Conservation (phyloP, 2,797 vertebrate genomes). For the Pygocentrus nattereri region DNA sequence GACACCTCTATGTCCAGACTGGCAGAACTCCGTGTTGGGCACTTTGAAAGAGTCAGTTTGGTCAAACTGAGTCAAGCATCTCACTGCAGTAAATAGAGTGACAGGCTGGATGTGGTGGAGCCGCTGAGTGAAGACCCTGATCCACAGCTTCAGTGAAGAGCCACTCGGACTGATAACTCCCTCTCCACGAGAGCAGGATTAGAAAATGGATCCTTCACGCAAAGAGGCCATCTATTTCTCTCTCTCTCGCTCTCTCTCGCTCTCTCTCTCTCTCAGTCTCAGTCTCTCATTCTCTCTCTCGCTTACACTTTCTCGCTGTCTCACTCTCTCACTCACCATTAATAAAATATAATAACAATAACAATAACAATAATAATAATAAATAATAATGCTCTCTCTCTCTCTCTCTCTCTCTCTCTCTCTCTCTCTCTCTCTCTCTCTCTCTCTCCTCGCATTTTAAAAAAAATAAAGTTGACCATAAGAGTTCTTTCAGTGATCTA, state of each 20-base stretch:
- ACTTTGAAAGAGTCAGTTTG: neutral
- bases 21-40: no score
- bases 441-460: neutral
- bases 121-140: neutral
- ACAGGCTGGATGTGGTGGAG: neutral
- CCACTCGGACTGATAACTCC: conserved; percentile 3
- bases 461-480: neutral
- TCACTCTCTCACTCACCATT: neutral
- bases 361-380: no score
- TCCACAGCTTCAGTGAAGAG: neutral
- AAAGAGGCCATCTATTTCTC: neutral
- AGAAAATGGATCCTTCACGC: no score
- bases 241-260: neutral
- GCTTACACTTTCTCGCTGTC: neutral
- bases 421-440: neutral
- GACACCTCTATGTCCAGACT: no score
- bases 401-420: no score
- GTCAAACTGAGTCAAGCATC: no score
- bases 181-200: no score
- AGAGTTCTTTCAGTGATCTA: no score
- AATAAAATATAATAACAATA: no score
- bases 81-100: no score
- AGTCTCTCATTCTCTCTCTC: neutral
- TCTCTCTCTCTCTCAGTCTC: neutral
- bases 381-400: no score